phyloP scores from a whole-genome alignment of 1,140 invertebrate genomes.

The Diabrotica virgifera region DNA sequence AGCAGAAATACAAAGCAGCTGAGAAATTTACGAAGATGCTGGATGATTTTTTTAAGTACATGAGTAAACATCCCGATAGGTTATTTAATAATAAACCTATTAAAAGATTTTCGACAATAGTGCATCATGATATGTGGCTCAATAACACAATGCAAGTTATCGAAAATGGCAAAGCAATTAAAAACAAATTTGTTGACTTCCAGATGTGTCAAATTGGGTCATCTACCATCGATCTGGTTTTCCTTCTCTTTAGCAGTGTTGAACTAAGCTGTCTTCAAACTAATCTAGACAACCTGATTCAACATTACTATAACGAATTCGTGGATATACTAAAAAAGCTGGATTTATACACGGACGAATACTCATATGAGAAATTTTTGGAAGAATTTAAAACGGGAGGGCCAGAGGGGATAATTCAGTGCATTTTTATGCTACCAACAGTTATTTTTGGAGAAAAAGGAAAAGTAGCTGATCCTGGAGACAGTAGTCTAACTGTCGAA shows the following conservation, averaged over 20 bases:
- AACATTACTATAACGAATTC: constrained; percentile 48
- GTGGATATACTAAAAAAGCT: constrained; percentile 20
- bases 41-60: constrained; percentile 9
- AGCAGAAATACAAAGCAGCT: too few relatives aligned
- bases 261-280: constrained; percentile 39
- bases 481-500: neutral
- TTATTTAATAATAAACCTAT: neutral
- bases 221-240: constrained; percentile 53
- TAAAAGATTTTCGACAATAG: constrained; percentile 52
- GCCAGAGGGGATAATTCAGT: neutral
- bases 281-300: constrained; percentile 47
- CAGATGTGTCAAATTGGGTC: constrained; percentile 55
- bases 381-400: constrained; percentile 22
- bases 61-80: neutral
- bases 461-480: neutral
- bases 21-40: constrained; percentile 1
- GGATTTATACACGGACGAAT: constrained; percentile 10
- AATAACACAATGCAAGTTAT: constrained; percentile 57
- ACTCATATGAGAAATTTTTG: constrained; percentile 9
- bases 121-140: constrained; percentile 61
- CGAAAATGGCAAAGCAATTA: constrained; percentile 39
- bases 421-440: constrained; percentile 11
- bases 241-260: constrained; percentile 54
- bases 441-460: constrained; percentile 17
- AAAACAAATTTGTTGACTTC: constrained; percentile 62